Evolutionary conservation across 1,140 invertebrate genomes (phyloP), one percentile per base, ranked within the genome.

Genomic region (Propsilocerus akamusi): DNA sequence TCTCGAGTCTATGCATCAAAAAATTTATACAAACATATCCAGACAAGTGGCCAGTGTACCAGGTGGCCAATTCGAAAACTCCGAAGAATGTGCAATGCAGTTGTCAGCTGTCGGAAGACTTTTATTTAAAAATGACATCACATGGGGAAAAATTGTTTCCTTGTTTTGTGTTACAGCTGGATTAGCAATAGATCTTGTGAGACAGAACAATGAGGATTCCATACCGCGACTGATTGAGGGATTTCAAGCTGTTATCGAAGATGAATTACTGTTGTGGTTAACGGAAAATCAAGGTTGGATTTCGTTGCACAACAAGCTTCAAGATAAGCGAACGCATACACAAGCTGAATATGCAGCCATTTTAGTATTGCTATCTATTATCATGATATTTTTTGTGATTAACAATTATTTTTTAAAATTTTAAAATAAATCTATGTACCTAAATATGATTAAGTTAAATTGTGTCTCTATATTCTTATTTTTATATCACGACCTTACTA

Each of bases 231-330:
- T 83, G 53, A 62, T 76, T 56, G 69, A 80, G 51, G 68, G 72
- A 12, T 71, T 83, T 53, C 72, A 68, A 0, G 70, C 74, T 47
- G 68, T 82, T 8, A 64, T 83, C 2, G 78, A 81, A 57, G 73
- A 79, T 54, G 72, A 78, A 51, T 56, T 83, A 4, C 78, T 76
- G 4, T 57, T 67, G 17, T 84, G 80, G 80, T 76, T 84, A 6
- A 72, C 76, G 50, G 68, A 74, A 20, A 81, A 80, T 58, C 80
- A 80, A 24, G 81, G 80, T 58, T 83, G 81, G 80, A 80, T 82
- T 64, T 66, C 67, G 51, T 37, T 41, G 22, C 34, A 59, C 49
- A 53, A 61, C 4, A 10, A 47, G 12, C 6, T 46, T 6, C 7
- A 23, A 12, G 46, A 47, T 41, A 25, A 26, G 24, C 10, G 17